Conservation (phyloP, 2,113 vertebrate genomes). For the Butorides virescens region DNA sequence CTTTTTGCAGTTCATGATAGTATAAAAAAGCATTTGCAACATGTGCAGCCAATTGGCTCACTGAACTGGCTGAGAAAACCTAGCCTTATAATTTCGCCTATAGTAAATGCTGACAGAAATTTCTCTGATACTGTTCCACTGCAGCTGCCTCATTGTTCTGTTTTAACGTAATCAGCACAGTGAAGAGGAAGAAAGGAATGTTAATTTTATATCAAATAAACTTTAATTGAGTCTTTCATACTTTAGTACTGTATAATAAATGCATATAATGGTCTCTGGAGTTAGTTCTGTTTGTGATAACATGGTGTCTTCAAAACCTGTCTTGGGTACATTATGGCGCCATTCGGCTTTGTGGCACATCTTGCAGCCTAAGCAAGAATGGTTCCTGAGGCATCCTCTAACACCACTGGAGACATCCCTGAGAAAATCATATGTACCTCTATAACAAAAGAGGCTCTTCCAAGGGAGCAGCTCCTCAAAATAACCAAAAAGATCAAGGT, state of each 20-base stretch:
- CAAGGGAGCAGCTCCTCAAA: neutral
- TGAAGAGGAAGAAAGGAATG: constrained; percentile 34
- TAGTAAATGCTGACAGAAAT: constrained; percentile 63
- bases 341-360: neutral
- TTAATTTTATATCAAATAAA: constrained; percentile 62
- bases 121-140: constrained; percentile 50
- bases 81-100: constrained; percentile 48
- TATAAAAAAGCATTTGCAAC: constrained; percentile 3
- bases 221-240: constrained; percentile 64
- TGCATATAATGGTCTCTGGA: constrained; percentile 1
- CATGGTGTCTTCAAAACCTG: neutral
- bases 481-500: neutral
- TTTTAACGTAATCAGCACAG: constrained; percentile 56
- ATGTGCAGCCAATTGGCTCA: constrained; percentile 61
- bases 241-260: constrained; percentile 41
- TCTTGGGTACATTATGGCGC: neutral
- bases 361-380: neutral
- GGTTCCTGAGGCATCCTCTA: neutral
- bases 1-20: neutral
- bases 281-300: constrained; percentile 2
- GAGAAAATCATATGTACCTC: neutral
- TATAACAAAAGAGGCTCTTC: neutral
- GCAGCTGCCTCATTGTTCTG: constrained; percentile 67
- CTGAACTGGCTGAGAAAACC: constrained; percentile 45
- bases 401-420: neutral